These are phyloP conservation scores for Nemotelus nigrinus DNA, from an alignment of 2,888 invertebrate genomes.

Conservation along the genomic window DNA sequence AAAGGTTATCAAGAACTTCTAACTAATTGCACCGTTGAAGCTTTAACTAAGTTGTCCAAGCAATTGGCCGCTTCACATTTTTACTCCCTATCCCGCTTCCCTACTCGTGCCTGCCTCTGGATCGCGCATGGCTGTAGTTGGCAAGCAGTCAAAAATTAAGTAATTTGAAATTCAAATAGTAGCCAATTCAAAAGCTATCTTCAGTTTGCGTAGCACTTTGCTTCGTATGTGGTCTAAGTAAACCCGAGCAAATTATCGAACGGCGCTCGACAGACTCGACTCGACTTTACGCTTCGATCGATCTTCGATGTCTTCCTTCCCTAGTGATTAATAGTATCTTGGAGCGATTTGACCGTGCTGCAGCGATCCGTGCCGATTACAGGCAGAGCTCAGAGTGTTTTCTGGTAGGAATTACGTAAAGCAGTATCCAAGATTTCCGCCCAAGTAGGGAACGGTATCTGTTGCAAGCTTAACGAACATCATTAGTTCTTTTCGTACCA, in stretches of 20 bases:
- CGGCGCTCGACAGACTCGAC: neutral
- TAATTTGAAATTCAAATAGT: constrained; percentile 47
- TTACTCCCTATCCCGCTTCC: too few relatives aligned
- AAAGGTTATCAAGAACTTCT: too few relatives aligned
- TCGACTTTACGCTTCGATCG: neutral
- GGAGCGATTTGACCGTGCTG: neutral
- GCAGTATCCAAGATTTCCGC: neutral
- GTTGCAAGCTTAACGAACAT: neutral
- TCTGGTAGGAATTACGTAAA: neutral
- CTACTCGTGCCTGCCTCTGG: too few relatives aligned
- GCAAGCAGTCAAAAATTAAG: constrained; percentile 31
- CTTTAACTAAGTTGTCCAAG: too few relatives aligned
- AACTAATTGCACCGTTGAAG: too few relatives aligned
- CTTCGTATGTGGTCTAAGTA: constrained; percentile 18
- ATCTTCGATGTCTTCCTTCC: constrained; percentile 13
- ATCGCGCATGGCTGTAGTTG: neutral
- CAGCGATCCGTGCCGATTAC: neutral
- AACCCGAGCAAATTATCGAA: neutral
- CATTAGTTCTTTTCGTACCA: constrained; percentile 25
- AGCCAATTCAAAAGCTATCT: constrained; percentile 32
- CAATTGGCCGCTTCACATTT: too few relatives aligned
- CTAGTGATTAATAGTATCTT: constrained; percentile 41
- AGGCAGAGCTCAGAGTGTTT: neutral
- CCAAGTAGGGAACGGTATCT: neutral
- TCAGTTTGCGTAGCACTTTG: neutral